Conservation (phyloP, 2,888 invertebrate genomes). For the Actias luna region DNA sequence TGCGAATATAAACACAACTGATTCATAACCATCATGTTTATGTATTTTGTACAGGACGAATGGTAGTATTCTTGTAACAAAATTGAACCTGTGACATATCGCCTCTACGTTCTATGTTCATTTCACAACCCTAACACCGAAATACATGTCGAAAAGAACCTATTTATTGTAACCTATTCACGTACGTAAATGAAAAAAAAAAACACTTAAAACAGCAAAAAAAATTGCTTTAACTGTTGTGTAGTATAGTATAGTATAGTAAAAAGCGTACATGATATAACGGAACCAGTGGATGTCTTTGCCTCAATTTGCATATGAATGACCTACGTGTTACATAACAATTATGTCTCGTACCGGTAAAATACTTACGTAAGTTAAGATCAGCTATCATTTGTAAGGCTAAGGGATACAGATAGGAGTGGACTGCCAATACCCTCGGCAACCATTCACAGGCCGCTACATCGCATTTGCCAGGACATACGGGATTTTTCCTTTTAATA, state of each 20-base stretch:
- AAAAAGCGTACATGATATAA: too few species aligned
- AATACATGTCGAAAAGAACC: not conserved
- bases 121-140: not conserved
- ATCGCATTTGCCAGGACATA: not conserved
- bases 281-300: too few species aligned
- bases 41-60: too few species aligned
- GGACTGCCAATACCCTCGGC: slow-evolving; percentile 41
- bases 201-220: too few species aligned
- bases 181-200: not conserved
- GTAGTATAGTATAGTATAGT: too few species aligned
- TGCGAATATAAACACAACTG: too few species aligned
- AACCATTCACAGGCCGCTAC: slow-evolving; percentile 30
- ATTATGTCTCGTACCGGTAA: too few species aligned
- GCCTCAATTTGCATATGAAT: too few species aligned
- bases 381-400: slow-evolving; percentile 52
- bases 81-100: not conserved
- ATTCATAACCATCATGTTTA: too few species aligned
- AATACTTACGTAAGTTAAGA: slow-evolving; percentile 40
- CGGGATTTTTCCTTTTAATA: not conserved
- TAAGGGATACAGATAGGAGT: slow-evolving; percentile 45
- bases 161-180: not conserved
- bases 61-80: too few species aligned
- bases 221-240: too few species aligned
- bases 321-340: too few species aligned
- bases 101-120: not conserved